These are phyloP conservation scores for Dryoscopus gambensis DNA, from an alignment of 2,113 vertebrate genomes.

Conservation along the genomic window DNA sequence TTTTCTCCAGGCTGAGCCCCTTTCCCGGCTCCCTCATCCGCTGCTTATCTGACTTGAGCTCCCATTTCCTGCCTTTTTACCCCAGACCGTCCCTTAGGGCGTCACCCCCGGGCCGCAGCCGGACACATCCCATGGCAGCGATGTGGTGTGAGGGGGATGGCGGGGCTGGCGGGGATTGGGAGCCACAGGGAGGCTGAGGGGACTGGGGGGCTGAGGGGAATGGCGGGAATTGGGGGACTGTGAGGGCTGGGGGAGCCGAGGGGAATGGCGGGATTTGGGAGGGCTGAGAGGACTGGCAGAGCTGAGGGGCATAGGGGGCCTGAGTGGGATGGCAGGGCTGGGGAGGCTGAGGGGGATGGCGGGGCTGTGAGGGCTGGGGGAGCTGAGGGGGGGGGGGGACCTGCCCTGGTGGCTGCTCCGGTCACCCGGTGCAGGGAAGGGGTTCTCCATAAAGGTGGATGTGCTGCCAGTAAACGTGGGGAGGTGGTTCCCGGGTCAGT, in stretches of 20 bases:
- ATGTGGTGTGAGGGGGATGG: neutral
- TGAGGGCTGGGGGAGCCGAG: neutral
- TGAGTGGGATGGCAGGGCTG: neutral
- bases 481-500: neutral
- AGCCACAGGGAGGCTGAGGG: neutral
- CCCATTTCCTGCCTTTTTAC: neutral
- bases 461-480: neutral
- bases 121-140: no score
- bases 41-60: no score
- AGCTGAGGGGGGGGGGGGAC: neutral
- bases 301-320: neutral
- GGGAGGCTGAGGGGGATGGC: neutral
- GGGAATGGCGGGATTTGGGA: no score
- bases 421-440: accelerated
- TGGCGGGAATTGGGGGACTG: no score
- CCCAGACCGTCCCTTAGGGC: neutral
- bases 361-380: neutral
- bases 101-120: no score
- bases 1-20: neutral
- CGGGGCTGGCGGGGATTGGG: neutral
- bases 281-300: no score
- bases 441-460: neutral
- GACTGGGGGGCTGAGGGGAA: neutral
- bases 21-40: neutral
- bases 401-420: neutral